Base-by-base conservation (phyloP, 2,113 vertebrate genomes). In the Syngnathus scovelli region DNA sequence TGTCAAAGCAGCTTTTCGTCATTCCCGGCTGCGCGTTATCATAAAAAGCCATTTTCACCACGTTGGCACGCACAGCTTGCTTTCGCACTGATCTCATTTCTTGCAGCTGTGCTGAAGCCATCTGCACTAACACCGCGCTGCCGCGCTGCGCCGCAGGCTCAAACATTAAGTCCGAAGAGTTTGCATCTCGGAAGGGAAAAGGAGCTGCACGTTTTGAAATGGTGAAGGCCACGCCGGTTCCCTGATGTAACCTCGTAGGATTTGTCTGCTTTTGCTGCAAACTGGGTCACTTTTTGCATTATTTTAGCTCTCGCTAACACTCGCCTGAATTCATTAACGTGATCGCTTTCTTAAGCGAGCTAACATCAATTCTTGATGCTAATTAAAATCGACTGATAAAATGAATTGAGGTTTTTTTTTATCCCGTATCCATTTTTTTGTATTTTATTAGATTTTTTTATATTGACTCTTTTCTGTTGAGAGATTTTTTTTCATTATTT, bases 221-320 rank as follows among this genome's bases (percentile, higher is more conserved):
- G 86, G 74, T 81, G 87, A 89, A 85, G 85, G 72, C 83, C 80
- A 89, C 89, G 86, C 81, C 84, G 85, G 89, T 90, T 90, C 88
- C 51, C 76, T 78, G 78, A 83, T 75, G 54, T 39, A 67, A 83
- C 86, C 88, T 88, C 86, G 58, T 74, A 82, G 86, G 89, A 87
- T 79, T 83, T 83, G 87, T 87, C 81, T 69, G 83, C 85, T 90
- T 87, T 88, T 58, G 18, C 86, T 89, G 86, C 86, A 90, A 92
- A 90, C 84, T 91, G 84, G 89, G 90, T 90, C 90, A 90, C 78
- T 87, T 90, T 87, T 87, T 85, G 87, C 82, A 90, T 90, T 90
- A 90, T 91, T 91, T 89, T 87, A 87, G 78, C 66, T 46, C 54
- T 75, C 68, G 37, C 46, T n/a, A 66, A 62, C 65, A 56, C 27